These are phyloP conservation scores for Cryptotermes secundus DNA, from an alignment of 1,140 invertebrate species.

Conservation along the genomic window DNA sequence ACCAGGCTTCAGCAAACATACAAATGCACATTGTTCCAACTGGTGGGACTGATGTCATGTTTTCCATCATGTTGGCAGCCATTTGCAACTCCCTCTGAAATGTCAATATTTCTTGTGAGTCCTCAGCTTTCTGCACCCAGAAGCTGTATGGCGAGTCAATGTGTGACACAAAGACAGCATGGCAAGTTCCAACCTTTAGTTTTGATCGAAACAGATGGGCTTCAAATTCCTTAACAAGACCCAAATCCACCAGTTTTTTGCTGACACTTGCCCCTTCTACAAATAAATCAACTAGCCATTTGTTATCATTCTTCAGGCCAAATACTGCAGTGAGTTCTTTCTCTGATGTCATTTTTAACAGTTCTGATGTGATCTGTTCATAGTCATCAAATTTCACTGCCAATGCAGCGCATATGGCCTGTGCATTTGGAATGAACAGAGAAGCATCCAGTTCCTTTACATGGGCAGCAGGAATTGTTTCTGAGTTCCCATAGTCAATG, in stretches of 20 bases:
- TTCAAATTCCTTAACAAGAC: slow-evolving; percentile 42
- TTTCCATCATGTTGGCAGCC: neutral
- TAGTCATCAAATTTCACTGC: slow-evolving; percentile 44
- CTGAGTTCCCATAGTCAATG: slow-evolving; percentile 57
- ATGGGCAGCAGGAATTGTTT: slow-evolving; percentile 42
- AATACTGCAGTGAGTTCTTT: slow-evolving; percentile 44
- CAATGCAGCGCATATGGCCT: slow-evolving; percentile 53
- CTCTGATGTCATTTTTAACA: slow-evolving; percentile 38
- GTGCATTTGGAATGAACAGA: slow-evolving; percentile 47
- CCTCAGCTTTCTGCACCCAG: slow-evolving; percentile 62
- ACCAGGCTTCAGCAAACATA: slow-evolving; percentile 77
- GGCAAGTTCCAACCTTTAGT: neutral
- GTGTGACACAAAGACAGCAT: slow-evolving; percentile 53
- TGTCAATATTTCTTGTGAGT: slow-evolving; percentile 54
- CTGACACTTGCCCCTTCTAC: slow-evolving; percentile 47
- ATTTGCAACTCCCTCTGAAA: slow-evolving; percentile 5
- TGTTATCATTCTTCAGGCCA: slow-evolving; percentile 41
- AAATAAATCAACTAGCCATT: slow-evolving; percentile 48
- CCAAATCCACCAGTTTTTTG: slow-evolving; percentile 48
- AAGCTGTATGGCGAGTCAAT: slow-evolving; percentile 60
- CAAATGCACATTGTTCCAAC: slow-evolving; percentile 50
- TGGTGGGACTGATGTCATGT: slow-evolving; percentile 36
- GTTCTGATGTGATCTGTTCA: slow-evolving; percentile 34
- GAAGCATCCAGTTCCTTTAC: slow-evolving; percentile 35
- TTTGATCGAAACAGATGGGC: neutral